Evolutionary conservation across 2,888 invertebrate species (phyloP).

Genomic region (Orchesella flavescens): DNA sequence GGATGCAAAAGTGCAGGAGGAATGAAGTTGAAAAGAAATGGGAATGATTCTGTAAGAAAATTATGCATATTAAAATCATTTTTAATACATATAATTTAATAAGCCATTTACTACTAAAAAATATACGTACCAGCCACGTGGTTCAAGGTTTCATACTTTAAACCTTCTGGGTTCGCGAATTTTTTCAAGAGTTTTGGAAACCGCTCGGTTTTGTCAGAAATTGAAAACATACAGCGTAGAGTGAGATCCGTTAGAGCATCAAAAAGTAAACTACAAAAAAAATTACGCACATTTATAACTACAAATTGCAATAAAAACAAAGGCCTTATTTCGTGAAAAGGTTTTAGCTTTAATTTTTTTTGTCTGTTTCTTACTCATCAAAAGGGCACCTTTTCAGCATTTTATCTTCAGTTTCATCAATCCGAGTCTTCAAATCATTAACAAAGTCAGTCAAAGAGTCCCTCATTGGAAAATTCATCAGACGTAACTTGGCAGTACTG

Average conservation of each 20-base stretch:
- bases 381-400: not conserved
- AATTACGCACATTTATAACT: too few relatives aligned
- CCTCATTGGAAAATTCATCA: constrained; percentile 25
- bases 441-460: constrained; percentile 9
- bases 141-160: not conserved
- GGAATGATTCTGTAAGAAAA: constrained; percentile 52
- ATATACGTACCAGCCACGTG: not conserved
- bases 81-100: not conserved
- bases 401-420: not conserved
- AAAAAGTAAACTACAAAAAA: constrained; percentile 8
- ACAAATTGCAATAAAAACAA: too few relatives aligned
- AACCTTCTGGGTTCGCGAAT: not conserved
- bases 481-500: not conserved
- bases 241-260: constrained; percentile 5
- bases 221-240: not conserved
- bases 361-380: constrained; percentile 14
- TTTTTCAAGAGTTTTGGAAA: constrained; percentile 11
- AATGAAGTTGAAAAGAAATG: constrained; percentile 48
- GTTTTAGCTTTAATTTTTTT: too few relatives aligned
- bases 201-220: not conserved
- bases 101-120: not conserved
- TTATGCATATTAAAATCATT: too few relatives aligned
- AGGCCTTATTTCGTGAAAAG: too few relatives aligned
- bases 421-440: not conserved
- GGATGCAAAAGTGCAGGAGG: constrained; percentile 42